Conservation (phyloP, 2,888 invertebrate species). For the Meghimatium bilineatum region DNA sequence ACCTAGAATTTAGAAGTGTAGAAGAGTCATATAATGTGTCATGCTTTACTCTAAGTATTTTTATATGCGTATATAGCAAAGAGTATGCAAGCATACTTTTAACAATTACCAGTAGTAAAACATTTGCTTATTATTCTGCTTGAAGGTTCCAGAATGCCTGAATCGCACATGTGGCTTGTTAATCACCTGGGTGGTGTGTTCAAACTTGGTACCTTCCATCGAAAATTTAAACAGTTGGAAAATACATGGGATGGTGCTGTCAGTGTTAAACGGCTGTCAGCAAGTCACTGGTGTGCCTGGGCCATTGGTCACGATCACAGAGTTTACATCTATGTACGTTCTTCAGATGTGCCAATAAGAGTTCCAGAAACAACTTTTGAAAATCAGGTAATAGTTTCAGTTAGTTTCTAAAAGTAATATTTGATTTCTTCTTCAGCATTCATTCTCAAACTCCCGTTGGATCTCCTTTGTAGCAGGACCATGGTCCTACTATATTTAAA, state of each 20-base stretch:
- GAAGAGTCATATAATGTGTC: no score
- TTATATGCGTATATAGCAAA: no score
- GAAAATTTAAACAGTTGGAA: constrained; percentile 90
- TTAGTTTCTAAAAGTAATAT: no score
- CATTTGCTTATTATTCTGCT: neutral
- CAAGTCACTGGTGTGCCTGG: constrained; percentile 85
- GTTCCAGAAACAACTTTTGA: constrained; percentile 93
- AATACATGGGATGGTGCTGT: constrained; percentile 83
- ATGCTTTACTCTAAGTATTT: no score
- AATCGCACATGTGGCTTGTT: constrained; percentile 80
- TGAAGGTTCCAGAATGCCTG: constrained; percentile 49
- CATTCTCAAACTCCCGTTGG: neutral
- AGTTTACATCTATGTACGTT: constrained; percentile 93
- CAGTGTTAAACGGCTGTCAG: constrained; percentile 91
- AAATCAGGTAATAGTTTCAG: constrained; percentile 83
- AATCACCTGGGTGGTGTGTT: constrained; percentile 93
- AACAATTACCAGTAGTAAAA: neutral
- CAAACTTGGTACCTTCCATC: constrained; percentile 87
- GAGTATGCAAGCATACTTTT: no score
- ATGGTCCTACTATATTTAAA: no score
- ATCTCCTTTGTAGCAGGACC: no score
- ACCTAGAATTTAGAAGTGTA: no score
- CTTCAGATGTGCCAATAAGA: constrained; percentile 91
- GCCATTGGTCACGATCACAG: constrained; percentile 95
- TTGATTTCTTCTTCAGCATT: neutral